Evolutionary conservation across 2,113 vertebrate species (phyloP), one percentile per base, ranked within the genome.

Genomic region (Picathartes gymnocephalus): DNA sequence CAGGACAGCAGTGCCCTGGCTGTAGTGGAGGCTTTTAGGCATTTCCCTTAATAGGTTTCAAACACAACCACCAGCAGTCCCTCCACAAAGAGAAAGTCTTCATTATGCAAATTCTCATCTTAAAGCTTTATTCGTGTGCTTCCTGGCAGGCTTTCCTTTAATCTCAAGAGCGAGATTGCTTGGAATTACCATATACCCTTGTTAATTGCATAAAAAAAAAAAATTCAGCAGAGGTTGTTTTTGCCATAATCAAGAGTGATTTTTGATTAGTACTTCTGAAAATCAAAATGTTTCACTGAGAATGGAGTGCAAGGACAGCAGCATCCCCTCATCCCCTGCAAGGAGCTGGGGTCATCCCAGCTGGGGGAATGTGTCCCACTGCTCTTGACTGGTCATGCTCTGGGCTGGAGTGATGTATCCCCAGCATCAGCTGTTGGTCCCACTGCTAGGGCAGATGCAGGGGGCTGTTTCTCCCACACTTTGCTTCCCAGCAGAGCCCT

Each of bases 81-180:
- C 40, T 96, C 69, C 80, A 92, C 76, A 83, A 94, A 95, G 93
- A 93, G 78, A 96, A 89, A 90, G 91, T 95, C 96, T 97, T 98
- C 97, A 98, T 98, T 98, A 98, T 98, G 97, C 97, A 98, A 98
- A 98, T 98, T 97, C 96, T 97, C 95, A 97, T 98, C 96, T 98
- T 98, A 97, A 97, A 96, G 97, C 96, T 97, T 97, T 97, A 97
- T 98, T 98, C 97, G 21, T 97, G 92, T 97, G 96, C 97, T 98
- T 98, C 97, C 97, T 98, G 98, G 97, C 97, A 98, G 97, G 95
- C 96, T 98, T 98, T 97, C 88, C 94, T 97, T 98, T 98, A 98
- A 98, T 98, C 97, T 98, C 96, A 98, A 97, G 97, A 97, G 97
- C 93, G 95, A 98, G 97, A 98, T 98, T 98, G 97, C 97, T 98